A percentile compares a stretch with the other conserved stretches of the same genome.
phyloP scores from a whole-genome alignment of 2,113 vertebrate species.

The Psilopogon haemacephalus region DNA sequence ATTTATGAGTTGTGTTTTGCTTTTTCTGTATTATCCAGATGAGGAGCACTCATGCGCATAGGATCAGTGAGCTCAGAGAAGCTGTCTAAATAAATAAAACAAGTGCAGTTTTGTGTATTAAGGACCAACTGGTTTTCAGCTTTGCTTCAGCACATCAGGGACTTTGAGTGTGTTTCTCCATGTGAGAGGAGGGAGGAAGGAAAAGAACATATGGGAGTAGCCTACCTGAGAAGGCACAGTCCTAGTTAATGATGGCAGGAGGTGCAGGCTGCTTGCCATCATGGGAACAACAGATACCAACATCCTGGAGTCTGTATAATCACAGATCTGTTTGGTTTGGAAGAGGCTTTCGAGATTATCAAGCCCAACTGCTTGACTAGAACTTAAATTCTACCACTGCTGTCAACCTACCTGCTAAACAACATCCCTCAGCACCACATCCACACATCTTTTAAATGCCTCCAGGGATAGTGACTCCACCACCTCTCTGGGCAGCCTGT shows the following conservation, averaged over 20 bases:
- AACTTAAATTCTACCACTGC: too few relatives aligned
- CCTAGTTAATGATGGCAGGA: background rate
- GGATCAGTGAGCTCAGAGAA: background rate
- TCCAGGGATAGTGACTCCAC: too few relatives aligned
- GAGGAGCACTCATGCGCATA: background rate
- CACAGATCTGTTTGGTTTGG: too few relatives aligned
- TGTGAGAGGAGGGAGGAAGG: background rate
- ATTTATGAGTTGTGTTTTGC: background rate
- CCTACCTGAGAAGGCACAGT: background rate
- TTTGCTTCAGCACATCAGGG: background rate
- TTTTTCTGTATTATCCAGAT: background rate
- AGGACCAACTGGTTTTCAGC: background rate
- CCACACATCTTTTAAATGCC: too few relatives aligned
- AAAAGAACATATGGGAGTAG: background rate
- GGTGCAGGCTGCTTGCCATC: background rate
- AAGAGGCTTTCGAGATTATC: too few relatives aligned
- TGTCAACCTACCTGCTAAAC: too few relatives aligned
- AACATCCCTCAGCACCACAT: too few relatives aligned
- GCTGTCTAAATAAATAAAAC: background rate
- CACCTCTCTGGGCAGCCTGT: too few relatives aligned
- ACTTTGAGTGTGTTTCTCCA: background rate
- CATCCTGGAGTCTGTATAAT: background rate
- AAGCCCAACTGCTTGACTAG: too few relatives aligned
- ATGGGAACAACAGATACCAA: background rate
- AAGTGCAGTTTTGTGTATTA: background rate